A percentile compares a stretch with the other conserved stretches of the same genome.
Evolutionary conservation across 2,888 invertebrate species (phyloP).

Genomic region (Andrena bucephala): DNA sequence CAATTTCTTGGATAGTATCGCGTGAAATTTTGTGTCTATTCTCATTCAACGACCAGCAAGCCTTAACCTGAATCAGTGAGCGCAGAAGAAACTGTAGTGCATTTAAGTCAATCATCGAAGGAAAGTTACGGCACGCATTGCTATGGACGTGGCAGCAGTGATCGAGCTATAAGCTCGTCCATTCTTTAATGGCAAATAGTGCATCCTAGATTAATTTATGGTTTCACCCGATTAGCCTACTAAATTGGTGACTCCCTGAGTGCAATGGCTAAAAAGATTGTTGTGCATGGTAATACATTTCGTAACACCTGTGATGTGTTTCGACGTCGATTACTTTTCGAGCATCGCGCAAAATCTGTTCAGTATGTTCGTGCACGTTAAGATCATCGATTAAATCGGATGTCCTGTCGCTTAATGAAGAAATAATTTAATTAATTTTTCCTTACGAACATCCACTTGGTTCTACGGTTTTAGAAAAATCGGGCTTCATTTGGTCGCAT

Average conservation of each 20-base stretch:
- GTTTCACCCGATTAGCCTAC: conserved; percentile 48
- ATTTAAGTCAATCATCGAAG: conserved; percentile 33
- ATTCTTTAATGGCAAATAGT: conserved; percentile 61
- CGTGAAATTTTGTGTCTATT: conserved; percentile 61
- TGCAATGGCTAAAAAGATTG: conserved; percentile 53
- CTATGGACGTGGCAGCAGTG: conserved; percentile 69
- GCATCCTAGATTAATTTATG: conserved; percentile 58
- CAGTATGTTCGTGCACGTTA: conserved; percentile 23
- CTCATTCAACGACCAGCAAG: neutral
- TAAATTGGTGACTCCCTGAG: conserved; percentile 30
- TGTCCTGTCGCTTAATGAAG: neutral
- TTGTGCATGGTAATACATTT: conserved; percentile 41
- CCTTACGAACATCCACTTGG: neutral
- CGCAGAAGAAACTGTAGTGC: neutral
- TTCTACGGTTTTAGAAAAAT: neutral
- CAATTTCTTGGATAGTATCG: conserved; percentile 38
- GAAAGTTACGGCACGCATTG: conserved; percentile 38
- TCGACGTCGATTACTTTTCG: conserved; percentile 18
- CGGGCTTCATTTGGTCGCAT: neutral
- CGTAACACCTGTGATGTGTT: conserved; percentile 28
- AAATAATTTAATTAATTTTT: neutral
- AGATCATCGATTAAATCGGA: conserved; percentile 9
- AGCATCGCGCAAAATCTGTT: conserved; percentile 43
- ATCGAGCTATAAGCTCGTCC: conserved; percentile 69
- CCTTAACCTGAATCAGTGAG: conserved; percentile 8